A percentile compares a stretch with the other conserved stretches of the same genome.
Evolutionary conservation across 2,113 vertebrate species (phyloP).

Genomic region (Cynocephalus volans): DNA sequence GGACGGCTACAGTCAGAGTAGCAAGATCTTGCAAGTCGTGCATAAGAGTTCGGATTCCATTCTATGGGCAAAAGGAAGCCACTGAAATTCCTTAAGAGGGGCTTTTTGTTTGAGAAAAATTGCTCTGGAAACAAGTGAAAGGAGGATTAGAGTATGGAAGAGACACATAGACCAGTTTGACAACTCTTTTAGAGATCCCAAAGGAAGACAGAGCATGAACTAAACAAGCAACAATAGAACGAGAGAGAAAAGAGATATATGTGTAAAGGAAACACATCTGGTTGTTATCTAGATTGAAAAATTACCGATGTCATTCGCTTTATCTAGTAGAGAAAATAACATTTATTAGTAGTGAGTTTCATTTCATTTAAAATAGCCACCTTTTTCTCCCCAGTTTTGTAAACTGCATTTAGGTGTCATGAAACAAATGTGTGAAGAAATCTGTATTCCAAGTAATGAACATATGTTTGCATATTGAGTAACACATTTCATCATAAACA

Average conservation of each 20-base stretch:
- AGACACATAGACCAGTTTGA: not conserved
- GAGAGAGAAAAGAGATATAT: not conserved
- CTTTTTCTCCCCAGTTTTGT: not conserved
- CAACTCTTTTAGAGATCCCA: not conserved
- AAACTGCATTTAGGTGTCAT: constrained; percentile 65
- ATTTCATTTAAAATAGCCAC: constrained; percentile 43
- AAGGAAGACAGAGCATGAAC: not conserved
- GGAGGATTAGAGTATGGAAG: not conserved
- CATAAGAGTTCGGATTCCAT: not conserved
- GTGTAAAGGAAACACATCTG: not conserved
- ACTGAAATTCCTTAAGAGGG: not conserved
- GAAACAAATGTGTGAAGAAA: constrained; percentile 77
- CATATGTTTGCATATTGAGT: constrained; percentile 63
- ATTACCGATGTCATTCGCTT: not conserved
- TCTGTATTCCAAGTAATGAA: constrained; percentile 51
- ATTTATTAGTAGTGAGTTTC: not conserved
- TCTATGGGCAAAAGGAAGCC: not conserved
- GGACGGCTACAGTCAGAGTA: too few species aligned
- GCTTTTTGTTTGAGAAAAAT: not conserved
- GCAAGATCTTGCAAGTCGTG: not conserved
- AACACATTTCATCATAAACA: constrained; percentile 44
- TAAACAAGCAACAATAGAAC: not conserved
- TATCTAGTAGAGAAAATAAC: not conserved
- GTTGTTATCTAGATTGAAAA: not conserved
- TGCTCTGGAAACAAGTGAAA: not conserved